A percentile compares a stretch with the other conserved stretches of the same genome.
Conservation (phyloP, 2,888 invertebrate species). For the Axea sp. region DNA sequence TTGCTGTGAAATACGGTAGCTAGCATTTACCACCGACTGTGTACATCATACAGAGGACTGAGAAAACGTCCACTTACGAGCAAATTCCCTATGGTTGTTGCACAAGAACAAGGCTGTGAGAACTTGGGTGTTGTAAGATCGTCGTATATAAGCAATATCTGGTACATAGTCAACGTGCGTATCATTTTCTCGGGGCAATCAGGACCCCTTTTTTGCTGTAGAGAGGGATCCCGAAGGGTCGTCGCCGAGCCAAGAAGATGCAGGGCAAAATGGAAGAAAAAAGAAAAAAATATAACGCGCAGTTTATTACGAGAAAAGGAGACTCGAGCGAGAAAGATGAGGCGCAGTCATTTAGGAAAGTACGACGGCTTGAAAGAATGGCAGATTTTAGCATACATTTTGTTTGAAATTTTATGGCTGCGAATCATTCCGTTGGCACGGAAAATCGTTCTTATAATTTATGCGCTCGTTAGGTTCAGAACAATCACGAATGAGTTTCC, state of each 20-base stretch:
- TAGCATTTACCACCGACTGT: constrained; percentile 34
- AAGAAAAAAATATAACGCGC: constrained; percentile 34
- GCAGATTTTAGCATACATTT: constrained; percentile 45
- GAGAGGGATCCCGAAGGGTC: constrained; percentile 53
- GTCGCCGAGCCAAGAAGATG: constrained; percentile 27
- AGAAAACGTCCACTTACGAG: constrained; percentile 57
- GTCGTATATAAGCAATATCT: constrained; percentile 68
- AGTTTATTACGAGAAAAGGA: constrained; percentile 60
- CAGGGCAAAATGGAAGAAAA: constrained; percentile 1
- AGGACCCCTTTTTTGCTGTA: constrained; percentile 55
- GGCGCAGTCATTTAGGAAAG: constrained; percentile 54
- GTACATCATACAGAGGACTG: constrained; percentile 41
- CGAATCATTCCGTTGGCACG: constrained; percentile 34
- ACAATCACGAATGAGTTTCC: constrained; percentile 16
- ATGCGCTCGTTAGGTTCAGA: constrained; percentile 24
- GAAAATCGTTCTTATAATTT: constrained; percentile 32
- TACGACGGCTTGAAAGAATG: constrained; percentile 21
- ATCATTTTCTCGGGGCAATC: constrained; percentile 69
- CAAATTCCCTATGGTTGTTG: constrained; percentile 54
- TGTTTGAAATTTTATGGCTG: constrained; percentile 42
- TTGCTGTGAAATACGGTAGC: constrained; percentile 30
- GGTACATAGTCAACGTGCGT: constrained; percentile 61
- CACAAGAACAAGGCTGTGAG: constrained; percentile 42
- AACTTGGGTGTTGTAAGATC: constrained; percentile 53
- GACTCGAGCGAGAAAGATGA: constrained; percentile 32